Evolutionary conservation across 2,888 invertebrate genomes (phyloP).

Genomic region (Noctua pronuba): DNA sequence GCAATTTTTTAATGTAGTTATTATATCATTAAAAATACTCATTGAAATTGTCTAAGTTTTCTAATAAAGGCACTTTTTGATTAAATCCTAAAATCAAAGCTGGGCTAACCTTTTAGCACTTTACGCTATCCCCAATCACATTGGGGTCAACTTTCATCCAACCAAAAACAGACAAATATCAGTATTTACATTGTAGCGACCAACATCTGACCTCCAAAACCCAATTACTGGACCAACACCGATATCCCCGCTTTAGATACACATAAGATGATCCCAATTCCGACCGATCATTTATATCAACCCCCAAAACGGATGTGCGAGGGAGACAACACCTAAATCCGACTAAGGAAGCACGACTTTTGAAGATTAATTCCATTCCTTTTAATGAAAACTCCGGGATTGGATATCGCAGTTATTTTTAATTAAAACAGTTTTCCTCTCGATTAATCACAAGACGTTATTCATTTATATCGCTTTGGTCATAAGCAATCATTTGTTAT

Average conservation of each 20-base stretch:
- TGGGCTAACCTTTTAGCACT: neutral
- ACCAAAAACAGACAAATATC: conserved; percentile 23
- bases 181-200: conserved; percentile 17
- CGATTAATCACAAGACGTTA: conserved; percentile 70
- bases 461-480: conserved; percentile 65
- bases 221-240: conserved; percentile 26
- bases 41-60: neutral
- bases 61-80: neutral
- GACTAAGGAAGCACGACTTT: conserved; percentile 60
- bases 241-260: conserved; percentile 23
- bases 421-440: conserved; percentile 74
- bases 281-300: conserved; percentile 37
- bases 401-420: conserved; percentile 72
- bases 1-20: neutral
- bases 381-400: conserved; percentile 61
- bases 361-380: conserved; percentile 62
- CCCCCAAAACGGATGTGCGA: conserved; percentile 32
- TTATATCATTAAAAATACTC: neutral
- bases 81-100: neutral
- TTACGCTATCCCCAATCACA: neutral
- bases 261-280: conserved; percentile 35
- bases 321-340: conserved; percentile 47
- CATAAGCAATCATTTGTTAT: conserved; percentile 58
- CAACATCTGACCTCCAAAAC: conserved; percentile 6
- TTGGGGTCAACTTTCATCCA: neutral